Conservation (phyloP, 92 coral and sea anemone species). For the Epizoanthus ramosus region DNA sequence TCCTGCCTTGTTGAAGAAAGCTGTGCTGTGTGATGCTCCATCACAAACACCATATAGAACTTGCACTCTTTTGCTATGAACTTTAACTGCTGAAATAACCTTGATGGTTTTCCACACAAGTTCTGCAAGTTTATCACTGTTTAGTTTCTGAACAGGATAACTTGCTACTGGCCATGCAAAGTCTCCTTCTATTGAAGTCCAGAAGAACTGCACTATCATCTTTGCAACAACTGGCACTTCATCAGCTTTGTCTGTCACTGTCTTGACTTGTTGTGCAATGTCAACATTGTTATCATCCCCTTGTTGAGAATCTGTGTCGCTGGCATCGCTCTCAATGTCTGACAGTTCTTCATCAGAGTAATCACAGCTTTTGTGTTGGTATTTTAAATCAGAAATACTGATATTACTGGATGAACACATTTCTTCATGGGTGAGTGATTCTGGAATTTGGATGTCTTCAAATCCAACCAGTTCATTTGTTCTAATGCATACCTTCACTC, state of each 20-base stretch:
- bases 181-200: constrained; percentile 62
- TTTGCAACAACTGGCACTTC: constrained; percentile 8
- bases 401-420: too few relatives aligned
- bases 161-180: constrained; percentile 61
- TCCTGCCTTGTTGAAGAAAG: constrained; percentile 47
- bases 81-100: background rate
- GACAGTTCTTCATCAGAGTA: background rate
- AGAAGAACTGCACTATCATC: constrained; percentile 57
- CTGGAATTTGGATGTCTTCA: constrained; percentile 37
- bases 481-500: constrained; percentile 41
- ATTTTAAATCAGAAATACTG: too few relatives aligned
- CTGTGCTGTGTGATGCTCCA: constrained; percentile 53
- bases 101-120: constrained; percentile 22
- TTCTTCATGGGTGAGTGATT: background rate
- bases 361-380: too few relatives aligned
- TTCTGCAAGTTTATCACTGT: constrained; percentile 31
- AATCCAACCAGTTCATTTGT: constrained; percentile 41
- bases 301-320: constrained; percentile 17
- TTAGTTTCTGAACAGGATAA: constrained; percentile 49
- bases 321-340: background rate
- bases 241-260: constrained; percentile 6
- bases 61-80: constrained; percentile 21
- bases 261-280: background rate
- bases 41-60: constrained; percentile 61
- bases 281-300: background rate